A percentile compares a stretch with the other conserved stretches of the same genome.
These are phyloP conservation scores for Leptocoma aspasia DNA, from an alignment of 2,113 vertebrate species.

Conservation along the genomic window DNA sequence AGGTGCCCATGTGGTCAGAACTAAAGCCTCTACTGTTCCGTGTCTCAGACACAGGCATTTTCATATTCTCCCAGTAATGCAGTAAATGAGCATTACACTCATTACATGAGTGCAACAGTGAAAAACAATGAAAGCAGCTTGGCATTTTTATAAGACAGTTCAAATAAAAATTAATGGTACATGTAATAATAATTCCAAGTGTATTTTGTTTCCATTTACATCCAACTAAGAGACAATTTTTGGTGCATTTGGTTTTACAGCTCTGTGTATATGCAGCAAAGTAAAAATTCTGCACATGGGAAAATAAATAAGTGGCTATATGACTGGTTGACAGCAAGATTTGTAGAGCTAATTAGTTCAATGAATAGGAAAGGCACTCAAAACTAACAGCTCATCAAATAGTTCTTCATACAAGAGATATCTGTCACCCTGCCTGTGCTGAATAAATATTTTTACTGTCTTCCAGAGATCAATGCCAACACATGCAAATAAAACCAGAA, in stretches of 20 bases:
- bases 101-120: background rate
- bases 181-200: conserved; percentile 60
- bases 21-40: background rate
- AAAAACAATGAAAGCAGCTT: conserved; percentile 19
- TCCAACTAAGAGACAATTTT: conserved; percentile 53
- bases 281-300: conserved; percentile 24
- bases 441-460: conserved; percentile 43
- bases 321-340: conserved; percentile 61
- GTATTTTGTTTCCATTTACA: conserved; percentile 61
- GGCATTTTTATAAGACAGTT: conserved; percentile 46
- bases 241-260: conserved; percentile 53
- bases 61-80: background rate
- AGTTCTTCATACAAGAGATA: conserved; percentile 57
- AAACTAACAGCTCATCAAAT: conserved; percentile 64
- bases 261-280: background rate
- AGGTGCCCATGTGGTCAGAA: background rate
- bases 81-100: background rate
- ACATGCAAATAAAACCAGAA: background rate
- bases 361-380: conserved; percentile 64
- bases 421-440: conserved; percentile 40
- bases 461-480: background rate
- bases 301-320: conserved; percentile 57
- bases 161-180: conserved; percentile 68
- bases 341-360: conserved; percentile 67
- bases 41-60: background rate